These are phyloP conservation scores for Leptobrachium ailaonicum DNA, from an alignment of 2,113 vertebrate genomes.

Conservation along the genomic window DNA sequence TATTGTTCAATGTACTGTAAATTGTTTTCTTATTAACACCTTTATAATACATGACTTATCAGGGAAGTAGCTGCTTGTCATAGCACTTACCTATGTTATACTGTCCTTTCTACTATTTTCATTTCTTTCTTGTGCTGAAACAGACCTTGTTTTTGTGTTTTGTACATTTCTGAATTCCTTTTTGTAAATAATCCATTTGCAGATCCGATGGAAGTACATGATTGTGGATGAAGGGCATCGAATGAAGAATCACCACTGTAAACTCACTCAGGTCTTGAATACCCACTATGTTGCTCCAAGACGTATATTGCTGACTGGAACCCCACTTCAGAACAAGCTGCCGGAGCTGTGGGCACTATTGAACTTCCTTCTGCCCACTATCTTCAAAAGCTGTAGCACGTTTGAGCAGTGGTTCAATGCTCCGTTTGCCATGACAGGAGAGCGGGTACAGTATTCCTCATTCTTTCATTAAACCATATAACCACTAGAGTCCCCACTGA, in stretches of 20 bases:
- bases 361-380: slow-evolving; percentile 95
- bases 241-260: slow-evolving; percentile 99
- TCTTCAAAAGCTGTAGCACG: slow-evolving; percentile 98
- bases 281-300: slow-evolving; percentile 95
- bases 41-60: too few species aligned
- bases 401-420: slow-evolving; percentile 99
- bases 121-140: too few species aligned
- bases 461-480: too few species aligned
- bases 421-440: slow-evolving; percentile 96
- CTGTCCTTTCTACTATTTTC: too few species aligned
- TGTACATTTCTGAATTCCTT: neutral
- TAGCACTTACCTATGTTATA: too few species aligned
- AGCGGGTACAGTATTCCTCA: slow-evolving; percentile 74
- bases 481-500: too few species aligned
- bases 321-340: slow-evolving; percentile 93
- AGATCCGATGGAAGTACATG: slow-evolving; percentile 99
- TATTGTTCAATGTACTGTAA: too few species aligned
- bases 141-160: too few species aligned
- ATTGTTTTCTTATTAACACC: too few species aligned
- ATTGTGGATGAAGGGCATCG: slow-evolving; percentile 97
- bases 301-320: slow-evolving; percentile 90
- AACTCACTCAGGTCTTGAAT: slow-evolving; percentile 95
- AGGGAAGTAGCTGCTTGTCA: too few species aligned
- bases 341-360: slow-evolving; percentile 97
- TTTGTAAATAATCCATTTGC: neutral